Evolutionary conservation across 2,113 vertebrate genomes (phyloP), one percentile per base, ranked within the genome.

Genomic region (Crotalus horridus): DNA sequence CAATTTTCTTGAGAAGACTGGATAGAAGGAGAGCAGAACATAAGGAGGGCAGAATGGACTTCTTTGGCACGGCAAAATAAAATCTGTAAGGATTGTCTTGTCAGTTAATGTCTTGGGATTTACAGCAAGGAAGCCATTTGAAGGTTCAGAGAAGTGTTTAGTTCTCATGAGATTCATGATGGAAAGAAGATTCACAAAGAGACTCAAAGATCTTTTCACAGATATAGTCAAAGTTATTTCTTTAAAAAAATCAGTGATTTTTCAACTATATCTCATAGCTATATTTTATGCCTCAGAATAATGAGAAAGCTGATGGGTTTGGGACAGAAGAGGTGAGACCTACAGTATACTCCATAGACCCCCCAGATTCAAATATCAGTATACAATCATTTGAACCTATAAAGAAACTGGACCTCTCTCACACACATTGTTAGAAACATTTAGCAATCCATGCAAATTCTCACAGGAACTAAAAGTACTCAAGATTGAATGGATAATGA

Each of bases 21-120:
- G 91, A 93, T 90, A 69, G 94, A 94, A 91, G 94, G 24, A 94
- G 92, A 95, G 94, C 95, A 95, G 92, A 96, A 93, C 89, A 93
- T 94, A 94, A 96, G 85, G 94, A 94, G 94, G 90, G 85, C 10
- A 89, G 81, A 92, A 59, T 26, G 3, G 21, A 33, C 54, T 59
- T 59, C 69, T 92, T 89, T 39, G 33, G 53, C 33, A 90, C 24
- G 20, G 8, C 74, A 24, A 53, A 48, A 90, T 39, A 13, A 53
- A 33, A 61, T 86, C 12, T 51, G 29, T 51, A 21, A 53, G 20
- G 59, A 12, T 17, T n/a, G 13, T 85, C 55, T 56, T 51, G 11
- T 15, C 59, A 86, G 94, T 92, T 91, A 91, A 95, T 91, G 95
- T 95, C 91, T 96, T 95, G 89, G 93, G 39, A 56, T 0, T 87